phyloP scores from a whole-genome alignment of 2,797 vertebrate species.

The Acrossocheilus fasciatus region DNA sequence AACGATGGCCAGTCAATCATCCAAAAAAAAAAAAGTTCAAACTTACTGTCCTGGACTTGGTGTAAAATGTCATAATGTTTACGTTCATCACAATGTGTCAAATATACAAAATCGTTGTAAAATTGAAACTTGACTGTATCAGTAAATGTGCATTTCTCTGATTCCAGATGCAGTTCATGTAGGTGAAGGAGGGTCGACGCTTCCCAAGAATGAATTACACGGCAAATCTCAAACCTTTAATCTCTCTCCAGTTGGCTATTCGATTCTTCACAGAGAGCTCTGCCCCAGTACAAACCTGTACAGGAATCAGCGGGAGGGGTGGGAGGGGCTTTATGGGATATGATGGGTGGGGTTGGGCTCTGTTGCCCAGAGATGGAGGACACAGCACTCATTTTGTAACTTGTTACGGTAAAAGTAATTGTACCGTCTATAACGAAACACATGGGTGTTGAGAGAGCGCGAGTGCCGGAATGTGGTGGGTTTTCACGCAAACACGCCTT shows the following conservation, averaged over 20 bases:
- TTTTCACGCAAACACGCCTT: slow-evolving; percentile 53
- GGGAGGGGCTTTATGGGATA: slow-evolving; percentile 36
- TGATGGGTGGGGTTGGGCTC: slow-evolving; percentile 25
- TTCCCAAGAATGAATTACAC: slow-evolving; percentile 78
- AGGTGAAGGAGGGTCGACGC: slow-evolving; percentile 63
- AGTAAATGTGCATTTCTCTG: slow-evolving; percentile 23
- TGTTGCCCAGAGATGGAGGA: slow-evolving; percentile 58
- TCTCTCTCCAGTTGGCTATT: slow-evolving; percentile 82
- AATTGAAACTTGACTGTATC: not conserved
- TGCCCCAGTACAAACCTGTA: slow-evolving; percentile 67
- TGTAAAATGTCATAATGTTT: not conserved
- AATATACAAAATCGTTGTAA: not conserved
- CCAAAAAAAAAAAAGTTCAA: not conserved
- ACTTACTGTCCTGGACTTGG: not conserved
- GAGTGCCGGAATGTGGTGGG: slow-evolving; percentile 53
- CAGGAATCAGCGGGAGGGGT: slow-evolving; percentile 66
- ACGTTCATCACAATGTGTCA: not conserved
- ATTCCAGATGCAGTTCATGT: slow-evolving; percentile 97
- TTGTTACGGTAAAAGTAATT: slow-evolving; percentile 75
- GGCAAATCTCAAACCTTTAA: slow-evolving; percentile 78
- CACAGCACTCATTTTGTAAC: slow-evolving; percentile 69
- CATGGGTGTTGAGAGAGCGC: slow-evolving; percentile 52
- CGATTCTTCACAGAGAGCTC: slow-evolving; percentile 79
- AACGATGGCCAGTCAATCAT: not conserved
- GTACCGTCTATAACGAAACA: slow-evolving; percentile 66